Base-by-base conservation (phyloP, 2,888 invertebrate species). In the Cryptosula pallasiana region DNA sequence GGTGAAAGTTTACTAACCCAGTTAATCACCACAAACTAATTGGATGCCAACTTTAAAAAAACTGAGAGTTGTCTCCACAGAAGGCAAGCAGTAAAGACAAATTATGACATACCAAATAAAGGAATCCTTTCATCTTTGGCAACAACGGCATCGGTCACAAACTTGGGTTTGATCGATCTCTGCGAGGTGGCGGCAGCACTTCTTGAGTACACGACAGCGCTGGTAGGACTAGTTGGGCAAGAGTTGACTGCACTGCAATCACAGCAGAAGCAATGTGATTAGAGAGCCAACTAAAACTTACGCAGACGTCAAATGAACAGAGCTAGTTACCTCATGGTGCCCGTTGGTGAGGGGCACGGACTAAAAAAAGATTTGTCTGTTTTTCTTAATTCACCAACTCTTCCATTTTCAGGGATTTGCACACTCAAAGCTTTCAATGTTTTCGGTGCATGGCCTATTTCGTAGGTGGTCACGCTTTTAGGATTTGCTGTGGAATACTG, bases 171-270 rank as follows among this genome's bases (percentile, higher is more conserved):
- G 13, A 63, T 20, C 32, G 63, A 34, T 63, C 63, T 27, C 3
- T 25, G n/a, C 13, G 63, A 29, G 25, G 9, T 13, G 34, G 27
- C 27, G 70, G 32, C 2, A 3, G 57, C 27, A 45, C 35, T 32
- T 35, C 72, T 29, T 16, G 34, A 35, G 23, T 27, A 32, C 32
- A 45, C 32, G 20, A 32, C 32, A 16, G 73, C 73, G 72, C 81
- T 80, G 35, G 83, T 79, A 45, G 96, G 97, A 86, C 95, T 95
- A 78, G 95, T 94, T 71, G 96, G 96, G 87, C 96, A 97, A 81
- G 96, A 96, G 87, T 97, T 97, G 74, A 96, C 95, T 76, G 96
- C 96, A 87, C 95, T 95, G 79, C 25, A 63, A 29, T 1, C 73
- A n/a, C n/a, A n/a, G n/a, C n/a, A n/a, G n/a, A n/a, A n/a, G n/a